A percentile compares a stretch with the other conserved stretches of the same genome.
Conservation (phyloP, 2,888 invertebrate species). For the Brachycybe producta region DNA sequence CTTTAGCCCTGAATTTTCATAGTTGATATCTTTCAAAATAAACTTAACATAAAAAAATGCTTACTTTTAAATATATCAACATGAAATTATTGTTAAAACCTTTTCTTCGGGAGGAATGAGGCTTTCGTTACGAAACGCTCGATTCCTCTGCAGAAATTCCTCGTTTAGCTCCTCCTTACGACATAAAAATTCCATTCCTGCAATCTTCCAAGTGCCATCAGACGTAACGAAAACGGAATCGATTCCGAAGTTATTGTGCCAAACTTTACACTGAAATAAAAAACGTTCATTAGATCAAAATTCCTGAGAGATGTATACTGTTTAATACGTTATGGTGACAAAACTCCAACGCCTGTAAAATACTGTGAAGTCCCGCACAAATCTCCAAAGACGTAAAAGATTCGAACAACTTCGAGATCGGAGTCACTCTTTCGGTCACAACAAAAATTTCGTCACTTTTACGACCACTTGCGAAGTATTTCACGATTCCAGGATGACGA, state of each 20-base stretch:
- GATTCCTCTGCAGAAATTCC: slow-evolving; percentile 7
- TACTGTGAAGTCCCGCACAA: slow-evolving; percentile 67
- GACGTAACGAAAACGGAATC: slow-evolving; percentile 9
- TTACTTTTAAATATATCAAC: neutral
- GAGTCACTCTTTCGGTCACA: slow-evolving; percentile 68
- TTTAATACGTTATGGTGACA: slow-evolving; percentile 59
- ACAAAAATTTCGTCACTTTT: slow-evolving; percentile 60
- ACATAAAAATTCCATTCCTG: slow-evolving; percentile 14
- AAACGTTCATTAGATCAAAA: neutral
- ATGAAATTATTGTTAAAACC: neutral
- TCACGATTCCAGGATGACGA: slow-evolving; percentile 73
- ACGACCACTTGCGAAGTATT: slow-evolving; percentile 67
- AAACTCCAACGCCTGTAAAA: slow-evolving; percentile 67
- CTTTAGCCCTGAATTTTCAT: no score
- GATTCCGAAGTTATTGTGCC: slow-evolving; percentile 14
- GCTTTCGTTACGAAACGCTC: slow-evolving; percentile 14
- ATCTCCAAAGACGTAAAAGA: slow-evolving; percentile 62
- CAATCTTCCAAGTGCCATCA: slow-evolving; percentile 10
- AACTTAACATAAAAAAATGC: neutral
- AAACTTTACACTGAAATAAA: slow-evolving; percentile 1
- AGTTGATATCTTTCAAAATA: no score
- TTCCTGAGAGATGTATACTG: neutral
- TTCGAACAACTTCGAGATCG: slow-evolving; percentile 51
- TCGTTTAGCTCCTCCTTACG: neutral
- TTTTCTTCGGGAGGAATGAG: slow-evolving; percentile 11